Percentiles rank a stretch among this genome's conserved stretches.
phyloP scores from a whole-genome alignment of 2,797 vertebrate species.

The Monodelphis domestica region DNA sequence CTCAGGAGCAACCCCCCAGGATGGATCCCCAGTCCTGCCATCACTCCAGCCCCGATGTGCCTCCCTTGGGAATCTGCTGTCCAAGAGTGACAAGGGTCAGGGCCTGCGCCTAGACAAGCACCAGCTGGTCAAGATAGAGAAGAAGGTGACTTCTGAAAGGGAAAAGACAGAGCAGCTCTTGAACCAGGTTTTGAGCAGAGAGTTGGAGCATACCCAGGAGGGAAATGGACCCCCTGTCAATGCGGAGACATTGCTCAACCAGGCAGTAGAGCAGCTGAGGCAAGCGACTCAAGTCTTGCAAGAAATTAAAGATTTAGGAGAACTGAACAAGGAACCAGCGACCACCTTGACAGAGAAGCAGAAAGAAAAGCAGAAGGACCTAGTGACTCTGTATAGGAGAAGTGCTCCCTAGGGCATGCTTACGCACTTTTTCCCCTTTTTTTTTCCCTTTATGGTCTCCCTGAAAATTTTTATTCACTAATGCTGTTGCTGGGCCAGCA shows the following conservation, averaged over 20 bases:
- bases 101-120: conserved; percentile 62
- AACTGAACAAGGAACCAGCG: conserved; percentile 79
- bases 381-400: conserved; percentile 87
- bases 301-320: conserved; percentile 89
- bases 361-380: conserved; percentile 83
- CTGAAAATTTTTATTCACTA: conserved; percentile 68
- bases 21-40: conserved; percentile 24
- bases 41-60: conserved; percentile 75
- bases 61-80: conserved; percentile 89
- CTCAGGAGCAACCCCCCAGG: conserved; percentile 50
- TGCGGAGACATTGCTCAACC: conserved; percentile 88
- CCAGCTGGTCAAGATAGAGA: conserved; percentile 86
- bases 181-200: conserved; percentile 82
- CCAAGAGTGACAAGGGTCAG: conserved; percentile 55
- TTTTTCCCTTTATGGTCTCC: conserved; percentile 41
- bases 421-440: conserved; percentile 1
- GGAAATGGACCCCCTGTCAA: conserved; percentile 76
- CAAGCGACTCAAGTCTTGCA: conserved; percentile 92
- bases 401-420: conserved; percentile 83
- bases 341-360: conserved; percentile 72
- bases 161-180: conserved; percentile 90
- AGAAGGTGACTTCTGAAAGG: conserved; percentile 89
- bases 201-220: conserved; percentile 69
- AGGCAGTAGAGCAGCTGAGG: conserved; percentile 92
- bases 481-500: conserved; percentile 68